Evolutionary conservation across 2,113 vertebrate genomes (phyloP).

Genomic region (Crotalus horridus): DNA sequence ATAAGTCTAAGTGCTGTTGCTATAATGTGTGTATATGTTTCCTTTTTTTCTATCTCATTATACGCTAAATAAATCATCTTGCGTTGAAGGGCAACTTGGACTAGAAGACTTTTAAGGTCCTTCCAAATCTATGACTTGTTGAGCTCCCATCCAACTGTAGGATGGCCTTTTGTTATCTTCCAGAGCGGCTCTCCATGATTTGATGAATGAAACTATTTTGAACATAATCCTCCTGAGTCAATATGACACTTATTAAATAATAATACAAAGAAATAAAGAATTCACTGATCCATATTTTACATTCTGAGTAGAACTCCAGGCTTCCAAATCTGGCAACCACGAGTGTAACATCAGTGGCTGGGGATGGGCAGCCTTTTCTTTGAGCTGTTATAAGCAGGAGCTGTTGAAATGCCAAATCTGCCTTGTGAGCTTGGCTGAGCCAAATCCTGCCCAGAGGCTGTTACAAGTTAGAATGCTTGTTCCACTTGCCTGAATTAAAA

Average conservation of each 20-base stretch:
- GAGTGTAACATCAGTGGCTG: not conserved
- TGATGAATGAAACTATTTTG: not conserved
- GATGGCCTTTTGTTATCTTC: not conserved
- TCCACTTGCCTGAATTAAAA: constrained; percentile 25
- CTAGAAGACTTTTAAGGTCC: not conserved
- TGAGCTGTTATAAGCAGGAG: not conserved
- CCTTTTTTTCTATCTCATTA: too few relatives aligned
- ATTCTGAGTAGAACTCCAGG: not conserved
- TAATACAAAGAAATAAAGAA: not conserved
- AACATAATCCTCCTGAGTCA: not conserved
- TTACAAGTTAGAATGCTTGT: constrained; percentile 42
- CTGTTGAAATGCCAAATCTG: constrained; percentile 19
- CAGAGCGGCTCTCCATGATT: not conserved
- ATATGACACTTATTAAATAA: not conserved
- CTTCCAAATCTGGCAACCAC: not conserved
- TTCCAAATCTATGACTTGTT: not conserved
- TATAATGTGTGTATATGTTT: too few relatives aligned
- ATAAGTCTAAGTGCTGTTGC: too few relatives aligned
- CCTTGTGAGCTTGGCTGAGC: constrained; percentile 40
- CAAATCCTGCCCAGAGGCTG: constrained; percentile 58
- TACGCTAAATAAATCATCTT: not conserved
- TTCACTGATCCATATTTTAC: not conserved
- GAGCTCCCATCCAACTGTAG: not conserved
- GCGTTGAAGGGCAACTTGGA: not conserved
- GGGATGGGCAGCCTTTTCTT: constrained; percentile 13